Base-by-base conservation (phyloP, 30 jellyfish, hydroid and myxozoan genomes). In the Aurelia aurita complex sp. Pacific region DNA sequence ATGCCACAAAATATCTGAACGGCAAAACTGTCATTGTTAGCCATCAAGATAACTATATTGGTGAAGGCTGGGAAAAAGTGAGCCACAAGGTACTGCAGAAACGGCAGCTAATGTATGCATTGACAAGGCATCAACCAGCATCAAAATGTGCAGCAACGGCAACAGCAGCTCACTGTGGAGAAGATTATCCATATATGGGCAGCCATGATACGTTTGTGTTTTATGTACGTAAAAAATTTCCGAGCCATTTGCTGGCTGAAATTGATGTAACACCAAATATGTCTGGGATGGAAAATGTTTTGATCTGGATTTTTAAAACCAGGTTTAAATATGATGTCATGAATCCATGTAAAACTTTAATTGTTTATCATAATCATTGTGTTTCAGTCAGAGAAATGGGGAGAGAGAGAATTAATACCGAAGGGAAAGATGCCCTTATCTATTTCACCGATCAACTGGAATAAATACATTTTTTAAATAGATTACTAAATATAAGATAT, bases 41-140 rank as follows among this genome's bases (percentile, higher is more conserved):
- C 59, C 96, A 92, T 55, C 96, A 86, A 73, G 98, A 92, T 68
- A 92, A 79, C 65, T 92, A 64, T 77, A 34, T 92, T 17, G 97
- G 96, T 1, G 90, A 83, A 76, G 98, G 98, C 10, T 92, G 98
- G 98, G 95, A 86, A 43, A 81, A 85, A 36, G 90, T 92, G 18
- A 77, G 86, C 75, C 88, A 64, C 66, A 62, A 67, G 14, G 67
- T 71, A 6, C 69, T 92, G 51, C 57, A 79, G 43, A 86, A 67
- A 40, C 67, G 68, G 32, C 72, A 80, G 18, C 51, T 92, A 33
- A 69, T 92, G 94, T 92, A 92, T 69, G 98, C 98, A 6, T 69
- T 92, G 75, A 92, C 98, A 64, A 77, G 98, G 55, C 95, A 92
- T 76, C 81, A 86, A 10, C 50, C 85, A 10, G 89, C 92, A 46